phyloP scores from a whole-genome alignment of 1,140 invertebrate genomes.

The Dendroctonus ponderosae region DNA sequence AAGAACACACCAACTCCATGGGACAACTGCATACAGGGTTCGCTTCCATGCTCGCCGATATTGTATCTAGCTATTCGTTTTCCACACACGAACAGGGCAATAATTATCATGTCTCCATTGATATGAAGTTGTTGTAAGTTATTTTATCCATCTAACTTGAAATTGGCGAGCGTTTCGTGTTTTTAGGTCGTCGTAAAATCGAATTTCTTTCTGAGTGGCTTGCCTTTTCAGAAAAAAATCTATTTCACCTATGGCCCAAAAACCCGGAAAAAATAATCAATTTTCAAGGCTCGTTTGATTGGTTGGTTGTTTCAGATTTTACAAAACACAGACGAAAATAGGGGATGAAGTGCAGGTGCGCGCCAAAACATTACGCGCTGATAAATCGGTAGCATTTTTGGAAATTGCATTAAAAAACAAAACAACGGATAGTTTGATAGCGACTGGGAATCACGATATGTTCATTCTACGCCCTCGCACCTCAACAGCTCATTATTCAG shows the following conservation, averaged over 20 bases:
- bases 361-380: slow-evolving; percentile 70
- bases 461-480: slow-evolving; percentile 53
- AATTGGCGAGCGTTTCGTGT: too few species aligned
- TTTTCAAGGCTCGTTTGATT: too few species aligned
- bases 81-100: slow-evolving; percentile 61
- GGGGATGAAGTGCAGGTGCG: slow-evolving; percentile 80
- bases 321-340: slow-evolving; percentile 64
- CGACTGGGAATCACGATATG: slow-evolving; percentile 75
- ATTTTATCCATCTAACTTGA: neutral
- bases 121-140: slow-evolving; percentile 67
- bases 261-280: too few species aligned
- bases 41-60: slow-evolving; percentile 78
- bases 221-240: too few species aligned
- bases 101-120: slow-evolving; percentile 69
- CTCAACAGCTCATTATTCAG: neutral
- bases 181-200: too few species aligned
- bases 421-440: slow-evolving; percentile 65
- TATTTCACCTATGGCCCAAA: too few species aligned
- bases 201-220: too few species aligned
- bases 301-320: slow-evolving; percentile 54
- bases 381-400: slow-evolving; percentile 75
- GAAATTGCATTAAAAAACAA: slow-evolving; percentile 73
- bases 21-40: slow-evolving; percentile 84
- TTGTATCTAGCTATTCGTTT: slow-evolving; percentile 77
- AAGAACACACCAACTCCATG: slow-evolving; percentile 73